Evolutionary conservation across 2,797 vertebrate species (phyloP), one percentile per base, ranked within the genome.

Genomic region (Brachymystax lenok): DNA sequence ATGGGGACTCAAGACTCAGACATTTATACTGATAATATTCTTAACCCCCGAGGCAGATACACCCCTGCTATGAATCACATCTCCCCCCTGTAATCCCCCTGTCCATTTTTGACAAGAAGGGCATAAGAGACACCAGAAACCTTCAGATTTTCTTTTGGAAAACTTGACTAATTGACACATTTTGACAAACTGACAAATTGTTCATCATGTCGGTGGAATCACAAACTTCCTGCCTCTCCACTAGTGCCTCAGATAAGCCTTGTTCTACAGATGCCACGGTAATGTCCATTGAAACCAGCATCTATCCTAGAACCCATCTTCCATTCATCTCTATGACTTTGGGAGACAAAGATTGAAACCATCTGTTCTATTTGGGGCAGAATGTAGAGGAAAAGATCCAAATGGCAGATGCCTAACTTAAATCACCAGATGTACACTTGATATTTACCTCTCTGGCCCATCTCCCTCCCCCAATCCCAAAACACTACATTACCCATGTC

Each of bases 391-490:
- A 75, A n/a, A 64, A 12, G 77, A 72, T 61, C 71, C 24, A 16
- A 63, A 40, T 74, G 74, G 80, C 76, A 84, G 77, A 86, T 81
- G 70, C 69, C 33, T 76, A 51, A 51, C 13, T 71, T 71, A 71
- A 68, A 82, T 78, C 13, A 0, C 63, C 74, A 79, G 74, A 77
- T 79, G 78, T 64, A 35, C 74, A 56, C 74, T 51, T 30, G 24
- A 8, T 80, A 84, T 83, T 63, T 56, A 56, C 21, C 5, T 64
- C 69, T 56, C 24, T 19, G 14, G 12, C 30, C 76, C 8, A 5
- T 61, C 54, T 61, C 17, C 5, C 13, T 19, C 5, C 68, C 40
- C 21, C 33, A 56, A 61, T 5, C 33, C 35, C 19, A 30, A 33
- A 27, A 68, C 79, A 86, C 78, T n/a, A 14, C 56, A 71, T 56